Base-by-base conservation (phyloP, 2,888 invertebrate genomes). In the Ectemnius continuus region DNA sequence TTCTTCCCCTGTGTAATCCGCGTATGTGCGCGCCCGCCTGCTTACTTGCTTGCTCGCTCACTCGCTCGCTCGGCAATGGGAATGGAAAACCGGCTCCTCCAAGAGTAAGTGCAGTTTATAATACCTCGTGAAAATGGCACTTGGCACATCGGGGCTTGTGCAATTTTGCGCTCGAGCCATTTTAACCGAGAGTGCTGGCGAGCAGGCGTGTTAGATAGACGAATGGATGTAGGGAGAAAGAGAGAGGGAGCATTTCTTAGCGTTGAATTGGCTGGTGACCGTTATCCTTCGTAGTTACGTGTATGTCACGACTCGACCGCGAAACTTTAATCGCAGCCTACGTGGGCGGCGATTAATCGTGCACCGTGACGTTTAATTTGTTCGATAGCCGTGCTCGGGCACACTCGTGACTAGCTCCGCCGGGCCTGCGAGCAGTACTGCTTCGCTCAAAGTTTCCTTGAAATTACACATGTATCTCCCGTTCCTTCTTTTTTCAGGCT, bases 291-390 rank as follows among this genome's bases (percentile, higher is more conserved):
- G 52, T 52, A 14, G 52, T 52, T 52, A 52, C 52, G 52, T 52
- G 36, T 36, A 11, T 36, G 67, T 71, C 60, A 67, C 66, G 70
- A 61, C 70, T 58, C 70, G 23, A 18, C 61, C 63, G 61, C 67
- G 61, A 71, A 71, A 71, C 67, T 71, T 71, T 20, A 57, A 61
- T 57, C 57, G 67, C 67, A 67, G 66, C 66, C 67, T 71, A 71
- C 57, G 61, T 67, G 66, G 70, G 67, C 70, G 67, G 67, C 67
- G 70, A 71, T 71, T 71, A 71, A 71, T 71, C 67, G 70, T 60
- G 67, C 66, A 67, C 70, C 67, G 66, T 71, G 70, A 71, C 66
- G 70, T 71, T 71, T 71, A 71, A 67, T 67, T 71, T 60, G 70
- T 52, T 52, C 52, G 52, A 52, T 52, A 52, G 52, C 52, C 52